A percentile compares a stretch with the other conserved stretches of the same genome.
These are phyloP conservation scores for Polypterus senegalus DNA, from an alignment of 2,113 vertebrate species.

Conservation along the genomic window DNA sequence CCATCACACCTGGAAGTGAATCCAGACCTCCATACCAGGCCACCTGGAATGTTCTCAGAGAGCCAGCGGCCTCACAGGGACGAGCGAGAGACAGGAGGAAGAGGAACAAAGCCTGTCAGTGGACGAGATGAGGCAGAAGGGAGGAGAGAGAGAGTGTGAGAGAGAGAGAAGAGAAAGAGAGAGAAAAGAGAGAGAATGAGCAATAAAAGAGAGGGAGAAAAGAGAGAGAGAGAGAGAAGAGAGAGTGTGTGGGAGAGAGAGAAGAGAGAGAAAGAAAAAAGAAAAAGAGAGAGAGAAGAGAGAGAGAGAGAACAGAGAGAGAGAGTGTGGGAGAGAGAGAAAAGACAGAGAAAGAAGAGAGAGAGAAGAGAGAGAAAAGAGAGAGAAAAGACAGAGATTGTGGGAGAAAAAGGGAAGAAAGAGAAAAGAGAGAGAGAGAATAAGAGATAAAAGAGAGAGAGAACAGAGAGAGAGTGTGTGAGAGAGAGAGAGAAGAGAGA, in stretches of 20 bases:
- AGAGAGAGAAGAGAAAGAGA: neutral
- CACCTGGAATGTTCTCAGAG: too few species aligned
- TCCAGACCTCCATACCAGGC: too few species aligned
- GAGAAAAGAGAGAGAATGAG: too few species aligned
- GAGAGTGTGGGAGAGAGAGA: neutral
- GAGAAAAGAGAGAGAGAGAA: conserved; percentile 15
- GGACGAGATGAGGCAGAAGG: neutral
- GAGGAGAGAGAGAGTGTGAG: neutral
- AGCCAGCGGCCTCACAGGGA: too few species aligned
- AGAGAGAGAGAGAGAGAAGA: too few species aligned
- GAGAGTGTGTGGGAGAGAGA: neutral
- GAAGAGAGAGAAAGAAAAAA: neutral
- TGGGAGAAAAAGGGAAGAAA: conserved; percentile 9
- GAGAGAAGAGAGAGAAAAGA: too few species aligned
- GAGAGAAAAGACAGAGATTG: conserved; percentile 5
- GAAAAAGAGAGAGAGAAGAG: neutral
- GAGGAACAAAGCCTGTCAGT: too few species aligned
- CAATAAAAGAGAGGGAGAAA: neutral
- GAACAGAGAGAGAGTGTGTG: neutral
- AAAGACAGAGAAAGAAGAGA: neutral
- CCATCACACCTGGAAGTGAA: too few species aligned
- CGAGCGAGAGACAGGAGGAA: too few species aligned
- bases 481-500: neutral
- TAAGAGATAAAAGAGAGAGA: neutral
- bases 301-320: neutral